These are phyloP conservation scores for Apodemus agrarius DNA, from an alignment of 2,797 vertebrate species.

Conservation along the genomic window DNA sequence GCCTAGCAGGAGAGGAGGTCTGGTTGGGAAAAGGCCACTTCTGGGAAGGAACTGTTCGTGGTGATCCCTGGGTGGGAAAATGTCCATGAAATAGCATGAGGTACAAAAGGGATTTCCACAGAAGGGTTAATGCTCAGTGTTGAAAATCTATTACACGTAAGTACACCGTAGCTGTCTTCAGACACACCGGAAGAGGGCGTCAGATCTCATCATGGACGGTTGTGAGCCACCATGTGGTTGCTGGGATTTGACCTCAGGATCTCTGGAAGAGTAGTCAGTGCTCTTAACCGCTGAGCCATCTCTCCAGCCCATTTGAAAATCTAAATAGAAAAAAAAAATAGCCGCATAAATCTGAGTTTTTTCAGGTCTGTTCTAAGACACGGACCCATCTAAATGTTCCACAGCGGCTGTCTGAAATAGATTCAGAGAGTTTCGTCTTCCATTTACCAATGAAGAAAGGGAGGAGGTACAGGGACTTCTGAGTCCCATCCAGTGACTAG, in stretches of 20 bases:
- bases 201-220: too few species aligned
- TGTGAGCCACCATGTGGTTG: too few species aligned
- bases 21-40: neutral
- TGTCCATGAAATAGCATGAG: neutral
- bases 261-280: too few species aligned
- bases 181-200: too few species aligned
- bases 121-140: neutral
- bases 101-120: neutral
- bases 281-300: too few species aligned
- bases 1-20: neutral
- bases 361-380: neutral
- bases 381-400: neutral
- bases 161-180: too few species aligned
- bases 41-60: neutral
- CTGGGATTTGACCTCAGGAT: too few species aligned
- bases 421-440: neutral
- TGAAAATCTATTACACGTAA: neutral
- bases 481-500: neutral
- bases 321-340: neutral
- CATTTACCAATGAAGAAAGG: neutral
- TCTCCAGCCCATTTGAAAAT: neutral
- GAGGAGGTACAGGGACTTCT: neutral
- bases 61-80: neutral
- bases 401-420: neutral
- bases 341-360: neutral